These are phyloP conservation scores for Diplogasteroides magnus DNA, from an alignment of 1,140 invertebrate species.

Conservation along the genomic window DNA sequence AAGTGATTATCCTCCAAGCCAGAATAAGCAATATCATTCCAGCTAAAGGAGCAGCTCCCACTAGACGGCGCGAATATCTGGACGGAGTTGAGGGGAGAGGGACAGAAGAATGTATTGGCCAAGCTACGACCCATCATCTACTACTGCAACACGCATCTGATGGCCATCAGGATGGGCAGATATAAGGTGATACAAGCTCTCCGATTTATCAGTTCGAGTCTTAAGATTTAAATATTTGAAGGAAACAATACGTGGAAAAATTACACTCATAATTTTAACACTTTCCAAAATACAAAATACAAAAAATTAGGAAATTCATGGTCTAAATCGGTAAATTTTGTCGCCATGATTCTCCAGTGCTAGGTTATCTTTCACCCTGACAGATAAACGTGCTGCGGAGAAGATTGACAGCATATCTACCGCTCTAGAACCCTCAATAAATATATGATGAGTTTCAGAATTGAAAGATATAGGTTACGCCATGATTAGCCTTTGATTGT, in stretches of 20 bases:
- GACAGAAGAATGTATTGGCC: constrained; percentile 15
- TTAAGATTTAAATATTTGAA: background rate
- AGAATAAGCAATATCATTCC: background rate
- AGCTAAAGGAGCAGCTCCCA: background rate
- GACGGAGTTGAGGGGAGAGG: constrained; percentile 30
- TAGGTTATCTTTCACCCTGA: too few species aligned
- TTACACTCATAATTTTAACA: background rate
- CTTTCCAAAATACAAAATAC: background rate
- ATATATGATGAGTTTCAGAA: too few species aligned
- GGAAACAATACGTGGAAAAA: background rate
- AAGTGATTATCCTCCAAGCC: too few species aligned
- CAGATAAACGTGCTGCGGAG: too few species aligned
- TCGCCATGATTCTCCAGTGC: too few species aligned
- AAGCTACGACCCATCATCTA: constrained; percentile 49
- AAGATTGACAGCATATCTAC: too few species aligned
- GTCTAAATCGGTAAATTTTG: too few species aligned
- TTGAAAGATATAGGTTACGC: too few species aligned
- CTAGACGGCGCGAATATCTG: constrained; percentile 41
- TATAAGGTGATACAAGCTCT: too few species aligned
- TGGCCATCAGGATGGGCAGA: constrained; percentile 49
- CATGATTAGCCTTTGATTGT: too few species aligned
- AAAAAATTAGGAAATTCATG: background rate
- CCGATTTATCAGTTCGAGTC: too few species aligned
- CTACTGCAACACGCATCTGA: constrained; percentile 51
- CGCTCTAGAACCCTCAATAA: too few species aligned